These are phyloP conservation scores for Drosophila neocordata DNA, from an alignment of 1,140 invertebrate genomes.

Conservation along the genomic window DNA sequence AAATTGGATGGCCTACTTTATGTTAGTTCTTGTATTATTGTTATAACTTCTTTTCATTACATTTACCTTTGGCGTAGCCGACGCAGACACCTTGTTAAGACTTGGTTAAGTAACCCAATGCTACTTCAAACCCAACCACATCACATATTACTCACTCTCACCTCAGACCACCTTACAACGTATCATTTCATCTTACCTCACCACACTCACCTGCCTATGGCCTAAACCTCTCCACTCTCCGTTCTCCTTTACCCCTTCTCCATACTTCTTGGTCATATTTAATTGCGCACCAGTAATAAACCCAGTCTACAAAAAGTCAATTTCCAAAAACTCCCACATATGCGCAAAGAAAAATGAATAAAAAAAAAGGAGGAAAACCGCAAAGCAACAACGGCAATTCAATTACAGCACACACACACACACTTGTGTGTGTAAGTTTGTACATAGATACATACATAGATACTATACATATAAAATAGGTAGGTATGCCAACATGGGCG, in stretches of 20 bases:
- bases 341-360: neutral
- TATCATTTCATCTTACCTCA: neutral
- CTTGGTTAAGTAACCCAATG: conserved; percentile 15
- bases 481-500: neutral
- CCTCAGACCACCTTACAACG: neutral
- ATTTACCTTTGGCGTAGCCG: neutral
- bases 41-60: neutral
- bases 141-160: conserved; percentile 11
- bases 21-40: neutral
- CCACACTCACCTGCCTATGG: neutral
- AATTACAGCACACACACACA: conserved; percentile 54
- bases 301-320: conserved; percentile 15
- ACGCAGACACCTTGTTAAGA: neutral
- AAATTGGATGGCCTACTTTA: too few species aligned
- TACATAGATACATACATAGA: neutral
- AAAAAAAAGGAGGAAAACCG: conserved; percentile 9
- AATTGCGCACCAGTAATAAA: conserved; percentile 7
- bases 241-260: neutral
- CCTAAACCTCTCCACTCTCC: neutral
- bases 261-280: neutral
- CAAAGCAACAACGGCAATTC: conserved; percentile 40
- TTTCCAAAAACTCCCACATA: conserved; percentile 20
- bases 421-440: neutral
- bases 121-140: conserved; percentile 18
- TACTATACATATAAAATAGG: conserved; percentile 10